Evolutionary conservation across 64 coral and sea anemone species (phyloP), one percentile per base, ranked within the genome.

Genomic region (Platygyra sinensis): DNA sequence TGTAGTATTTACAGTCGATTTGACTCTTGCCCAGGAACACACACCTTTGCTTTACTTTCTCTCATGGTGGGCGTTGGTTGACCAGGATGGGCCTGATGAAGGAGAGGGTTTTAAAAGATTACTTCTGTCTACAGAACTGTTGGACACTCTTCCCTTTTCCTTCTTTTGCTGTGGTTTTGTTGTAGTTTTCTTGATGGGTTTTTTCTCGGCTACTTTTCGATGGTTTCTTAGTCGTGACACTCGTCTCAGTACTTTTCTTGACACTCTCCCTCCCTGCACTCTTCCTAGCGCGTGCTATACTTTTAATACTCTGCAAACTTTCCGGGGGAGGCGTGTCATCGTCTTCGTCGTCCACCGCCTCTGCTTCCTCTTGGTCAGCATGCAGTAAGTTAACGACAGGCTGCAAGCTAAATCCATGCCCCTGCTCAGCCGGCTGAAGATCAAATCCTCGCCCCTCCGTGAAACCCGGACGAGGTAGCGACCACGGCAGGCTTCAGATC

Each of bases 261-360:
- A 28, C 30, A 20, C 82, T 72, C 4, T 87, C 89, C 30, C 72
- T 77, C 1, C 62, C 91, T 11, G 91, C 91, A 46, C 91, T 86
- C 22, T 76, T 88, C 36, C 86, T 76, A 0, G 80, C 87, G 61
- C 72, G 79, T 30, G 73, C 96, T 52, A 94, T 98, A 38, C 74
- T 91, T 46, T 98, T 98, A 59, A 98, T 98, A 62, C 90, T 98
- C 15, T 74, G 93, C 2, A 98, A 83, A 88, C 96, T 98, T 30
- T 98, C 93, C 1, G 87, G 90, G 54, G 96, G 96, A 36, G 96
- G 96, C 4, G 90, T 98, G 63, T 98, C 93, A 5, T 98, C 96
- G 7, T 94, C 96, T 18, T 92, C 96, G 10, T 49, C 57, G 2
- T 87, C 57, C 15, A 85, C 79, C n/a, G 77, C 52, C 10, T 24